Base-by-base conservation (phyloP, 2,888 invertebrate species). In the Tromatobia lineatoria region DNA sequence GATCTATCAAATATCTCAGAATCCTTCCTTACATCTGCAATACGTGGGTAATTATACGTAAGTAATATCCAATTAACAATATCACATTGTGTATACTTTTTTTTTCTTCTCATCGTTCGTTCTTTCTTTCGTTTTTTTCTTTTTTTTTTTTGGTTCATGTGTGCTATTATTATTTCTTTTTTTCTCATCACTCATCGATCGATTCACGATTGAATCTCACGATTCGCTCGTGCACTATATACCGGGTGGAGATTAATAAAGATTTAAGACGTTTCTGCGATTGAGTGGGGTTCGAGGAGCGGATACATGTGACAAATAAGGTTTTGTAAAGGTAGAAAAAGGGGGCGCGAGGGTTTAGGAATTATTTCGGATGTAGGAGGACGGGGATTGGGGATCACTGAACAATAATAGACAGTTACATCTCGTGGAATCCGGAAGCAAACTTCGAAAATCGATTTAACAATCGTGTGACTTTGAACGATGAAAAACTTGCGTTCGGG, bases 81-180 rank as follows among this genome's bases (percentile, higher is more conserved):
- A 91, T 92, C 91, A 91, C 92, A 92, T 91, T 90, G 90, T 90
- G 90, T 89, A 91, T 90, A 88, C 86, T 87, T 86, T 87, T 88
- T 83, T 86, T 83, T 85, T 83, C 79, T 78, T 80, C 80, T 82
- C 73, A 69, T 76, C 84, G 78, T 86, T 86, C 82, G 73, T 86
- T 82, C 79, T 73, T 80, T 83, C 85, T 85, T 84, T 88, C 85
- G 76, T 87, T 85, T 86, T 75, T 73, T 88, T 86, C 73, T 75
- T 88, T 86, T 67, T 85, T 86, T 87, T 86, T 86, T 83, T 82
- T 79, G 52, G 42, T 81, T 71, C 57, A 84, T 82, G 81, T 85
- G 83, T 86, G 84, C 85, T 83, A 69, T 67, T 82, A 73, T 69
- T 79, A 47, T 82, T 82, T 79, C 71, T 57, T 71, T 78, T 70